These are phyloP conservation scores for Caretta caretta DNA, from an alignment of 2,113 vertebrate genomes.

Conservation along the genomic window DNA sequence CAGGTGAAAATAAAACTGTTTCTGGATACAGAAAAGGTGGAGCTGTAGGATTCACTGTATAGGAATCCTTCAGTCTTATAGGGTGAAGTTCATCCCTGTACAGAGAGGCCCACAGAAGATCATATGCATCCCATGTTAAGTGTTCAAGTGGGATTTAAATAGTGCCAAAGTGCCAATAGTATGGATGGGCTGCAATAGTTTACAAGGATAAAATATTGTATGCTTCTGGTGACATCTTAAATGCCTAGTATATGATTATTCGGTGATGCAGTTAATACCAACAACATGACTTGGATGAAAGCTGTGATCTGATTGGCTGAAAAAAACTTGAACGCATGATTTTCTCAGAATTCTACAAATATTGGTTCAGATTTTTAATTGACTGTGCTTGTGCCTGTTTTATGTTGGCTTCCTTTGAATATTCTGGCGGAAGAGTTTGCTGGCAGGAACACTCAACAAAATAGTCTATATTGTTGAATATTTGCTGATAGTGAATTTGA, in stretches of 20 bases:
- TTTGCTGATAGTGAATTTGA: neutral
- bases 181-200: neutral
- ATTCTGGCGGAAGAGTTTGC: neutral
- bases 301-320: neutral
- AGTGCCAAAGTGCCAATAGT: neutral
- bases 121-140: neutral
- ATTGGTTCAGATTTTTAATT: neutral
- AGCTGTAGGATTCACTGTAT: neutral
- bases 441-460: neutral
- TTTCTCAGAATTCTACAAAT: neutral
- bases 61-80: neutral
- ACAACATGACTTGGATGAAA: neutral
- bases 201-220: neutral
- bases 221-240: neutral
- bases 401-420: neutral
- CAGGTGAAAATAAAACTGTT: neutral
- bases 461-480: constrained; percentile 2
- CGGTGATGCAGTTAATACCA: neutral
- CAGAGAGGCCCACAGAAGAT: neutral
- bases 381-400: neutral
- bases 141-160: neutral
- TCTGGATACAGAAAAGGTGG: neutral
- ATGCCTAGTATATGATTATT: neutral
- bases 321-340: neutral
- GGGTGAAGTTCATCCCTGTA: neutral